Evolutionary conservation across 53 echinoderm and acorn worm species (phyloP).

Genomic region (Echinometra lucunter): DNA sequence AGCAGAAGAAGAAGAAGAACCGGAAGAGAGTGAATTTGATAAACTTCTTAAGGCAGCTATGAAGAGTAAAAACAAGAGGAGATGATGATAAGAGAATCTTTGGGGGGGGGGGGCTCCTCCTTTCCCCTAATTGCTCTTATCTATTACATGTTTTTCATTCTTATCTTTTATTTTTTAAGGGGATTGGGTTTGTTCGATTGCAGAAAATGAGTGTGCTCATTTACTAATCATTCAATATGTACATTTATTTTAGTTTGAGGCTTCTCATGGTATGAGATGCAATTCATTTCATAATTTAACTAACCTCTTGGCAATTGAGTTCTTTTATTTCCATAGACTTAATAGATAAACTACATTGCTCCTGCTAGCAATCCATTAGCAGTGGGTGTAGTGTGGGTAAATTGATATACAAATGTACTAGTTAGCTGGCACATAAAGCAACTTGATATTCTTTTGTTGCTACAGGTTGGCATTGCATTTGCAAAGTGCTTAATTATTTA

Average conservation of each 20-base stretch:
- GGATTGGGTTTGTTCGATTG: not conserved
- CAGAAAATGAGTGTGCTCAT: not conserved
- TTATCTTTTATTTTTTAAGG: not conserved
- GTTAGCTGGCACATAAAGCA: not conserved
- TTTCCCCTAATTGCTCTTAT: too few relatives aligned
- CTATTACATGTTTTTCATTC: not conserved
- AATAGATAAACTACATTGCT: too few relatives aligned
- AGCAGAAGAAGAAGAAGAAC: not conserved
- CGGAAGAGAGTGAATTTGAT: constrained; percentile 83
- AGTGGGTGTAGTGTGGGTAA: not conserved
- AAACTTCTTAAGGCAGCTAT: constrained; percentile 85
- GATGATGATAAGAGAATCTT: not conserved
- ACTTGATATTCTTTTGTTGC: not conserved
- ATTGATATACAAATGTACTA: too few relatives aligned
- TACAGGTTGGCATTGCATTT: not conserved
- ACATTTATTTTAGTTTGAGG: not conserved
- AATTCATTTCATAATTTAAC: not conserved
- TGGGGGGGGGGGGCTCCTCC: too few relatives aligned
- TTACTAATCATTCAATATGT: not conserved
- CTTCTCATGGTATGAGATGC: not conserved
- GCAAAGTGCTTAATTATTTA: not conserved
- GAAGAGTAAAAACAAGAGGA: constrained; percentile 76
- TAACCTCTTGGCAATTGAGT: too few relatives aligned
- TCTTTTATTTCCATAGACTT: too few relatives aligned
- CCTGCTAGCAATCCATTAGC: too few relatives aligned